Evolutionary conservation across 2,113 vertebrate genomes (phyloP), one percentile per base, ranked within the genome.

Genomic region (Istiophorus platypterus): DNA sequence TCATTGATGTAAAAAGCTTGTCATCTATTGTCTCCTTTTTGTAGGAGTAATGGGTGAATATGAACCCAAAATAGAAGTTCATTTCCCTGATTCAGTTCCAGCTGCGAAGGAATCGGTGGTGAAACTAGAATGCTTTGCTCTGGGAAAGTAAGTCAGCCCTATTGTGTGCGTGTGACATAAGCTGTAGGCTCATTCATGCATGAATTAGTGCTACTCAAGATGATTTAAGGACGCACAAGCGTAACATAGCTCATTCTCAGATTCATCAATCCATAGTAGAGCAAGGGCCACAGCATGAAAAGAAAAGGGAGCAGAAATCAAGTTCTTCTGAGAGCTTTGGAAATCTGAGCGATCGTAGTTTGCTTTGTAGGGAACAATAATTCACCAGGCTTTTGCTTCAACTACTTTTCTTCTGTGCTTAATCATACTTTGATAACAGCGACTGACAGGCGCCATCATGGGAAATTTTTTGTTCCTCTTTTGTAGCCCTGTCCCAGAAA

Each of bases 41-140:
- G 0, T 68, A 99, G 98, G 98, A 87, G 95, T 95, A 73, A 99
- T 99, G 98, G 98, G 98, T 57, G 98, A 99, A 94, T 99, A 99
- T 8, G 98, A 99, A 92, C 98, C 98, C 59, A 99, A 99, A 95
- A 99, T 99, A 94, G 98, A 99, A 95, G 96, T 99, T 90, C 97
- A 98, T 93, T 99, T 99, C 92, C 96, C 97, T 4, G 97, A 99
- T 92, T 96, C 94, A 0, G 94, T 99, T 68, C 97, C 96, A 69
- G 96, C 96, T 85, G 97, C 97, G 7, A 98, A 97, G 88, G 98
- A 97, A 76, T 96, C 97, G 0, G 94, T 95, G 34, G 96, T 99
- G 87, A 97, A 92, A 89, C 94, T 99, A 54, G 98, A 99, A 87
- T 99, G 98, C 82, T 99, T 99, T 74, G 98, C 98, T 12, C 91